These are phyloP conservation scores for Melinaea menophilus DNA, from an alignment of 2,888 invertebrate genomes.

Conservation along the genomic window DNA sequence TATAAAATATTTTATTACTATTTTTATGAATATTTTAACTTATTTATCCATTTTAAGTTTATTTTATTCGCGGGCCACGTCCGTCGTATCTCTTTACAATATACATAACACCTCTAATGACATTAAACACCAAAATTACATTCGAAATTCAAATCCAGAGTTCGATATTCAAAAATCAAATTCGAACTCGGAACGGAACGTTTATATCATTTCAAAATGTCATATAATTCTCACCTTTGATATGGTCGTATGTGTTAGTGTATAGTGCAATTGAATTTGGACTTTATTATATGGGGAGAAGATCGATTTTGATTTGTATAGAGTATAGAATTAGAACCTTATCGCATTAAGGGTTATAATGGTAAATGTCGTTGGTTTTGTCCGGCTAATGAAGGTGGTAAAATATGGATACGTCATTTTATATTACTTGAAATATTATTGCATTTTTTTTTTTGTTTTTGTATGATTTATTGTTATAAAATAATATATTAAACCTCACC, in stretches of 20 bases:
- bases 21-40: no score
- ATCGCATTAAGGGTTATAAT: slow-evolving; percentile 33
- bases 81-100: not conserved
- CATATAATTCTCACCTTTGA: slow-evolving; percentile 62
- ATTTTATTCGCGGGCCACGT: not conserved
- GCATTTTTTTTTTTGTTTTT: slow-evolving; percentile 23
- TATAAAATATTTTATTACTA: no score
- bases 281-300: rapidly evolving
- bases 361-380: slow-evolving; percentile 74
- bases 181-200: slow-evolving; percentile 51
- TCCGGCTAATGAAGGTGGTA: slow-evolving; percentile 63
- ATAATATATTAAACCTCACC: slow-evolving; percentile 13
- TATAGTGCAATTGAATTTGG: slow-evolving; percentile 22
- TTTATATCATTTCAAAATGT: slow-evolving; percentile 61
- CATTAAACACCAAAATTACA: slow-evolving; percentile 1
- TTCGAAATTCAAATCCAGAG: slow-evolving; percentile 10
- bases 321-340: slow-evolving; percentile 36
- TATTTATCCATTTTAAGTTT: not conserved
- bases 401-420: slow-evolving; percentile 37
- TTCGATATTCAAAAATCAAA: slow-evolving; percentile 50
- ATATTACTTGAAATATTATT: slow-evolving; percentile 27
- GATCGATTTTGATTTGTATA: slow-evolving; percentile 20
- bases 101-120: not conserved
- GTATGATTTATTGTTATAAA: slow-evolving; percentile 21
- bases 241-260: slow-evolving; percentile 6